Evolutionary conservation across 2,888 invertebrate species (phyloP).

Genomic region (Antheraea yamamai): DNA sequence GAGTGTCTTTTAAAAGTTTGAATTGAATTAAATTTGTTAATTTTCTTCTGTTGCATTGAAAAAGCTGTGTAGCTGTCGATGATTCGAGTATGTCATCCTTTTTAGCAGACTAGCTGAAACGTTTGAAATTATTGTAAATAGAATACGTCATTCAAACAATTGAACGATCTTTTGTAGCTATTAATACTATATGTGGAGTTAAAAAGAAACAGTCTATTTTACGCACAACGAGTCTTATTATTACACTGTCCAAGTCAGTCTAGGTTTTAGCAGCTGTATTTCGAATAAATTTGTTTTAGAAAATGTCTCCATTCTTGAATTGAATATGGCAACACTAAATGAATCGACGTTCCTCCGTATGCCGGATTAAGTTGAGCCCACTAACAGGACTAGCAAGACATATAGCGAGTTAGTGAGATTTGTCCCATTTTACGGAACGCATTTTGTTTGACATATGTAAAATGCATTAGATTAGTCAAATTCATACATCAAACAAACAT

Average conservation of each 20-base stretch:
- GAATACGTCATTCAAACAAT: too few species aligned
- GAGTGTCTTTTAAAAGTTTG: not conserved
- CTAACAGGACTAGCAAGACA: slow-evolving; percentile 3
- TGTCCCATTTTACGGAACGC: not conserved
- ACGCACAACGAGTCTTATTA: too few species aligned
- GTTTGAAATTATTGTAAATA: too few species aligned
- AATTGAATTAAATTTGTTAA: not conserved
- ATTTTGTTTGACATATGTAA: not conserved
- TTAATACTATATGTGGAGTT: too few species aligned
- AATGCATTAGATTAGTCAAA: too few species aligned
- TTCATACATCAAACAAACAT: too few species aligned
- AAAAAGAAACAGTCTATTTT: too few species aligned
- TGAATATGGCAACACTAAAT: not conserved
- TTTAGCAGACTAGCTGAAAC: too few species aligned
- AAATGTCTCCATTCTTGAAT: not conserved
- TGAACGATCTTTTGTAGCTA: too few species aligned
- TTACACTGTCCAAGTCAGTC: too few species aligned
- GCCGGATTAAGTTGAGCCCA: not conserved
- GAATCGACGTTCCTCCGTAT: not conserved
- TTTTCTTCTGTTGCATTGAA: not conserved
- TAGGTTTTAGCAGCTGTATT: not conserved
- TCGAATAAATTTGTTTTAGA: not conserved
- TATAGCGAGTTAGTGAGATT: not conserved
- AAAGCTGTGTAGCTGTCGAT: too few species aligned
- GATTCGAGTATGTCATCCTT: too few species aligned